Conservation (phyloP, 1,140 invertebrate species). For the Philaenus spumarius region DNA sequence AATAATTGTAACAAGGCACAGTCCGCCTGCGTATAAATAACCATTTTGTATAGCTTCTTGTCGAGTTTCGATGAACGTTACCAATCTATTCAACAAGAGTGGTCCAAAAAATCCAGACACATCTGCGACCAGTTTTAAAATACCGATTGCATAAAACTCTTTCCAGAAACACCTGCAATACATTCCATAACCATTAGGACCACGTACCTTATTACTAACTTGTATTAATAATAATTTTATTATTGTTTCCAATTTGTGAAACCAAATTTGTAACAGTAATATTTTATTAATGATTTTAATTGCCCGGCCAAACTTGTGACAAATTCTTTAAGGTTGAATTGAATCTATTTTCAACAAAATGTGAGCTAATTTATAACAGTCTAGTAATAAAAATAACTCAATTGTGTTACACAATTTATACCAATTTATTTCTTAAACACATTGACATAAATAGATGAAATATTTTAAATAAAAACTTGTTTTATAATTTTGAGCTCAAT, state of each 20-base stretch:
- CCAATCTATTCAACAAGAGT: constrained; percentile 74
- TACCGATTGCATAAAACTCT: constrained; percentile 83
- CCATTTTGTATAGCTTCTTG: constrained; percentile 57
- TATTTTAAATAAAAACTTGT: no score
- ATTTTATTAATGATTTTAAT: background rate
- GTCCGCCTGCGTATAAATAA: constrained; percentile 70
- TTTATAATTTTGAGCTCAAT: no score
- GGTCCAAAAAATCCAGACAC: constrained; percentile 80
- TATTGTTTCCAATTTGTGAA: background rate
- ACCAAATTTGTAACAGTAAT: background rate
- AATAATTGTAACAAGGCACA: constrained; percentile 59
- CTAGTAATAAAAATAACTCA: no score
- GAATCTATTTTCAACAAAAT: no score
- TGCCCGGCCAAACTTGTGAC: no score
- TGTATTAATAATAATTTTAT: background rate
- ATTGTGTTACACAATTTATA: no score
- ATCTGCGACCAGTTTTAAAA: constrained; percentile 81
- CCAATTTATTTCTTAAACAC: no score
- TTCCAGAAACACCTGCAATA: constrained; percentile 61
- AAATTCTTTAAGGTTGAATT: no score
- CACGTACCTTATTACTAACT: no score
- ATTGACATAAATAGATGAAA: no score
- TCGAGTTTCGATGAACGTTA: constrained; percentile 72
- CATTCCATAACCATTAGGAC: background rate
- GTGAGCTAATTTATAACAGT: no score